These are phyloP conservation scores for Stigmatopora nigra DNA, from an alignment of 2,113 vertebrate species.

Conservation along the genomic window DNA sequence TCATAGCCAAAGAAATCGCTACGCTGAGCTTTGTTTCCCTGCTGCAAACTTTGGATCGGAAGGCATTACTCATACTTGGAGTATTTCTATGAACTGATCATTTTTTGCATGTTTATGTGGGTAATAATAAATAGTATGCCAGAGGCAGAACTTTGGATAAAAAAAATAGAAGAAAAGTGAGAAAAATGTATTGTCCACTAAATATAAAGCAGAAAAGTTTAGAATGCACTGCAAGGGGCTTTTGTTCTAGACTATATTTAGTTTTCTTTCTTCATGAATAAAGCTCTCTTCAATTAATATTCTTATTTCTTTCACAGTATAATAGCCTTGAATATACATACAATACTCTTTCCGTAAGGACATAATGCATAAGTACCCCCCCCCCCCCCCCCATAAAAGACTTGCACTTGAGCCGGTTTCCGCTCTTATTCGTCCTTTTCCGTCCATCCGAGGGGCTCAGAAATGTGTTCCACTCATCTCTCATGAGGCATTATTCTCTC, in stretches of 20 bases:
- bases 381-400: constrained; percentile 45
- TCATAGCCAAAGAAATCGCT: constrained; percentile 63
- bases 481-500: constrained; percentile 30
- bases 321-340: constrained; percentile 41
- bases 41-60: constrained; percentile 57
- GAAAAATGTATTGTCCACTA: constrained; percentile 6
- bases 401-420: constrained; percentile 46
- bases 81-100: constrained; percentile 26
- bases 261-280: constrained; percentile 23
- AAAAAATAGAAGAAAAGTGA: not conserved
- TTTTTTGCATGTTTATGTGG: not conserved
- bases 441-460: constrained; percentile 33
- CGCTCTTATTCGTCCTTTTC: constrained; percentile 32
- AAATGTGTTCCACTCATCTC: constrained; percentile 39
- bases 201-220: constrained; percentile 14
- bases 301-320: constrained; percentile 34
- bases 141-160: not conserved
- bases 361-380: constrained; percentile 52
- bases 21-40: constrained; percentile 42
- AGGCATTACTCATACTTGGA: constrained; percentile 59
- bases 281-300: constrained; percentile 20
- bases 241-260: constrained; percentile 5
- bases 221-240: constrained; percentile 6
- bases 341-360: constrained; percentile 42
- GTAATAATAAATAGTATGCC: not conserved